Percentiles rank a stretch among this genome's conserved stretches.
phyloP scores from a whole-genome alignment of 2,888 invertebrate species.

The Brenthis daphne region DNA sequence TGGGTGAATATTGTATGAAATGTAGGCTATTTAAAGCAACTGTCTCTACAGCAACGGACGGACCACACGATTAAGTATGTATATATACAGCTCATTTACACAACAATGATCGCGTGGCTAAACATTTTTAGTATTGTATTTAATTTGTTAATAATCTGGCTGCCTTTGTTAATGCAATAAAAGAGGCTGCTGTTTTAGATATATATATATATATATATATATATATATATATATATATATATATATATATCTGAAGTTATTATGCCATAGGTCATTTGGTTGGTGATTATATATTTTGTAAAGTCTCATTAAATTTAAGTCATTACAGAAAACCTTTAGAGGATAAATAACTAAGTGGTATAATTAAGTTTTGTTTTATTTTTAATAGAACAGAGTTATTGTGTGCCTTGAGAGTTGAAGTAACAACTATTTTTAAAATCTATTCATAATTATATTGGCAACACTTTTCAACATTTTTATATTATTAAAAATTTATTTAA shows the following conservation, averaged over 20 bases:
- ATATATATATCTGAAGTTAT: neutral
- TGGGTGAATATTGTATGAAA: neutral
- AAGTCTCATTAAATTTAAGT: neutral
- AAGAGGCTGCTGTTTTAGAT: conserved; percentile 24
- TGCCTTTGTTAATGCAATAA: conserved; percentile 27
- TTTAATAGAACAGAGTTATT: conserved; percentile 5
- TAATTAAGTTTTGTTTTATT: conserved; percentile 12
- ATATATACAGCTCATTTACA: conserved; percentile 32
- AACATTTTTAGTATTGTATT: conserved; percentile 29
- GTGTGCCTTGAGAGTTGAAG: neutral
- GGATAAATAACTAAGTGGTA: conserved; percentile 4
- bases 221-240: too few species aligned
- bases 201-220: too few species aligned
- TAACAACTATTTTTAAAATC: neutral
- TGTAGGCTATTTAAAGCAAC: neutral
- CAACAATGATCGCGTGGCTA: conserved; percentile 32
- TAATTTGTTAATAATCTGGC: conserved; percentile 19
- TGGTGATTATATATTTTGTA: neutral
- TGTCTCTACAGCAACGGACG: conserved; percentile 31
- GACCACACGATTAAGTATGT: conserved; percentile 30
- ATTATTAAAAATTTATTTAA: too few species aligned
- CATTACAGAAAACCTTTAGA: neutral
- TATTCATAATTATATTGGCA: neutral
- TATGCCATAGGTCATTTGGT: conserved; percentile 8
- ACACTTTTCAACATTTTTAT: too few species aligned